A percentile compares a stretch with the other conserved stretches of the same genome.
Evolutionary conservation across 2,888 invertebrate species (phyloP).

Genomic region (Tetanocera ferruginea): DNA sequence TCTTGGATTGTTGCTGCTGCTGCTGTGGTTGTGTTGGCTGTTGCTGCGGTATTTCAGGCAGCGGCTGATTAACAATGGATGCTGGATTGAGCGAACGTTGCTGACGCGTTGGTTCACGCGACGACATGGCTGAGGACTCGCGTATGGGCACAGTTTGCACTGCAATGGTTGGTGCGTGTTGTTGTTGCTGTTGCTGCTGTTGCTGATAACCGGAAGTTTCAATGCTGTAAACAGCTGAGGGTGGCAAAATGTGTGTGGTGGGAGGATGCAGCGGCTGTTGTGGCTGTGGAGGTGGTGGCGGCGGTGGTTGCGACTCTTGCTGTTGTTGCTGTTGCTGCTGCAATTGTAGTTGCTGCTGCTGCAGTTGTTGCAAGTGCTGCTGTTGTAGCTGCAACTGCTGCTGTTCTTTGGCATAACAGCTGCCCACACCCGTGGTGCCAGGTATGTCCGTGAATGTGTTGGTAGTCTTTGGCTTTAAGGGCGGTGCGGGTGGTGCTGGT

Average conservation of each 20-base stretch:
- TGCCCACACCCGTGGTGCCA: slow-evolving; percentile 68
- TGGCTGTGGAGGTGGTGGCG: slow-evolving; percentile 41
- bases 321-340: slow-evolving; percentile 57
- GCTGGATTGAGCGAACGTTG: slow-evolving; percentile 61
- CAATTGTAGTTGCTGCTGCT: slow-evolving; percentile 51
- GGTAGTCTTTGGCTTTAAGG: slow-evolving; percentile 63
- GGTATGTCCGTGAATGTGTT: slow-evolving; percentile 69
- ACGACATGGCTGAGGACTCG: slow-evolving; percentile 45
- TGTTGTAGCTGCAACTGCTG: slow-evolving; percentile 51
- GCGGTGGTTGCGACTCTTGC: slow-evolving; percentile 55
- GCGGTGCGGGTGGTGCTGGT: slow-evolving; percentile 62
- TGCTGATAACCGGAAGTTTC: slow-evolving; percentile 62
- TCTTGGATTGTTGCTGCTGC: slow-evolving; percentile 58
- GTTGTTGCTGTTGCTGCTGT: slow-evolving; percentile 45
- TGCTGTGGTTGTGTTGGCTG: slow-evolving; percentile 50
- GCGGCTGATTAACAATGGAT: slow-evolving; percentile 70
- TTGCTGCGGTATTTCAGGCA: slow-evolving; percentile 68
- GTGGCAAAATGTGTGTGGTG: slow-evolving; percentile 64
- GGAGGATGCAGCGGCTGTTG: slow-evolving; percentile 58
- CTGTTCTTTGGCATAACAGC: slow-evolving; percentile 65
- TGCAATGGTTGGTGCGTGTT: slow-evolving; percentile 46
- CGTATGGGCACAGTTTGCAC: slow-evolving; percentile 45
- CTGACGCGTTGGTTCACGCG: slow-evolving; percentile 40
- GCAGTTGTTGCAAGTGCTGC: slow-evolving; percentile 52
- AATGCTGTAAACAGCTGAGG: slow-evolving; percentile 69